A percentile compares a stretch with the other conserved stretches of the same genome.
phyloP scores from a whole-genome alignment of 2,113 vertebrate genomes.

The Micromys minutus region DNA sequence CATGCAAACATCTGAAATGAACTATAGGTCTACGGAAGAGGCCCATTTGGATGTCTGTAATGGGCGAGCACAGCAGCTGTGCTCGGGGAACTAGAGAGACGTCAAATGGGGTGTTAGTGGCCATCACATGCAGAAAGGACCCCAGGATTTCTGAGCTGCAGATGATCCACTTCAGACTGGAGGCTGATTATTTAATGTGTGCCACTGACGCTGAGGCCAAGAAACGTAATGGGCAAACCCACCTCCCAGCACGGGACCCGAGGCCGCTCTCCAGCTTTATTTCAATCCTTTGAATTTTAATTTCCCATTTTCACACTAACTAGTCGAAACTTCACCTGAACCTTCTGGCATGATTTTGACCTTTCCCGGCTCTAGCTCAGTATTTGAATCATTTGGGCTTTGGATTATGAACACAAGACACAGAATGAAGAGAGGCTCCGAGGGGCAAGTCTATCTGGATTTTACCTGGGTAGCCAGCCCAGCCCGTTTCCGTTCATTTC shows the following conservation, averaged over 20 bases:
- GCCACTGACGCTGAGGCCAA: background rate
- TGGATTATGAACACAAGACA: background rate
- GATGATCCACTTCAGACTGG: background rate
- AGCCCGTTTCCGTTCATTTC: background rate
- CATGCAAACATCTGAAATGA: background rate
- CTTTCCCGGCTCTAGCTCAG: background rate
- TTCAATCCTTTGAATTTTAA: constrained; percentile 50
- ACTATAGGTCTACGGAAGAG: background rate
- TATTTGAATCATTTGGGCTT: background rate
- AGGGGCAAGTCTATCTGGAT: background rate
- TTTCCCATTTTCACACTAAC: background rate
- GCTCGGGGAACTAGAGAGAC: background rate
- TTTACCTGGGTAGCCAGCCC: background rate
- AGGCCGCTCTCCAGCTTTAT: constrained; percentile 23
- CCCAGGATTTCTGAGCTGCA: background rate
- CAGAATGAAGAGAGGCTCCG: background rate
- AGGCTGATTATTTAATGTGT: background rate
- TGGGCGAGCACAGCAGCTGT: background rate
- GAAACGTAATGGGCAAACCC: constrained; percentile 18
- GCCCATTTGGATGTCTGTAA: background rate
- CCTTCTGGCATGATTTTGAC: background rate
- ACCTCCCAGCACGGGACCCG: background rate
- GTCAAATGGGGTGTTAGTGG: background rate
- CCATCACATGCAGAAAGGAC: background rate
- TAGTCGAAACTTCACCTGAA: background rate